Evolutionary conservation across 2,113 vertebrate species (phyloP).

Genomic region (Plectropomus leopardus): DNA sequence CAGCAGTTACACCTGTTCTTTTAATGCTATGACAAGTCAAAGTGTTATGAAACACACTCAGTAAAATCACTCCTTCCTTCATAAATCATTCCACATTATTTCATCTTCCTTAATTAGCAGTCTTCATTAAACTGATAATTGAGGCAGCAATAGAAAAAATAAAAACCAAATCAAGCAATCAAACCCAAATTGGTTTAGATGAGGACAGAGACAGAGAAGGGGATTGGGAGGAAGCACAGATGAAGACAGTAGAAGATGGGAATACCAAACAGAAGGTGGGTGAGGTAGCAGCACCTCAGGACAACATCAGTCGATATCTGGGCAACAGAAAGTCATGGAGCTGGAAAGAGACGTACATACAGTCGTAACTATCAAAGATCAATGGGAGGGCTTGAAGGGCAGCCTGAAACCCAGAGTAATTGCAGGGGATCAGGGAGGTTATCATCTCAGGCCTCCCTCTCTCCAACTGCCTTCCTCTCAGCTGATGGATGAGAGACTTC

Average conservation of each 20-base stretch:
- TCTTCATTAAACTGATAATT: slow-evolving; percentile 30
- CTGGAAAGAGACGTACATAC: slow-evolving; percentile 20
- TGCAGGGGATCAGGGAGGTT: slow-evolving; percentile 55
- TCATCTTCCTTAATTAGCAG: slow-evolving; percentile 34
- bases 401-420: slow-evolving; percentile 55
- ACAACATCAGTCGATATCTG: slow-evolving; percentile 40
- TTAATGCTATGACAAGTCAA: slow-evolving; percentile 1
- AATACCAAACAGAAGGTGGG: slow-evolving; percentile 26
- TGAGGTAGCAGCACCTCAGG: slow-evolving; percentile 10
- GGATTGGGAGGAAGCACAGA: not conserved
- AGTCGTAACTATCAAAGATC: slow-evolving; percentile 41
- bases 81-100: slow-evolving; percentile 4
- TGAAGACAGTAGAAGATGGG: slow-evolving; percentile 4
- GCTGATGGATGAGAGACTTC: slow-evolving; percentile 71
- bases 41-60: slow-evolving; percentile 13
- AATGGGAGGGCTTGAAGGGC: slow-evolving; percentile 55
- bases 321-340: slow-evolving; percentile 17
- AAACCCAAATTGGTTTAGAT: slow-evolving; percentile 29
- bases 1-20: slow-evolving; percentile 5
- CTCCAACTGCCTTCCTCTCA: not conserved
- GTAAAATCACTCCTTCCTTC: slow-evolving; percentile 9
- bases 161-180: slow-evolving; percentile 38
- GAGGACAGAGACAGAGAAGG: not conserved
- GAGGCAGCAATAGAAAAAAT: not conserved
- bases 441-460: slow-evolving; percentile 52